Evolutionary conservation across 2,797 vertebrate species (phyloP), one percentile per base, ranked within the genome.

Genomic region (Peromyscus eremicus): DNA sequence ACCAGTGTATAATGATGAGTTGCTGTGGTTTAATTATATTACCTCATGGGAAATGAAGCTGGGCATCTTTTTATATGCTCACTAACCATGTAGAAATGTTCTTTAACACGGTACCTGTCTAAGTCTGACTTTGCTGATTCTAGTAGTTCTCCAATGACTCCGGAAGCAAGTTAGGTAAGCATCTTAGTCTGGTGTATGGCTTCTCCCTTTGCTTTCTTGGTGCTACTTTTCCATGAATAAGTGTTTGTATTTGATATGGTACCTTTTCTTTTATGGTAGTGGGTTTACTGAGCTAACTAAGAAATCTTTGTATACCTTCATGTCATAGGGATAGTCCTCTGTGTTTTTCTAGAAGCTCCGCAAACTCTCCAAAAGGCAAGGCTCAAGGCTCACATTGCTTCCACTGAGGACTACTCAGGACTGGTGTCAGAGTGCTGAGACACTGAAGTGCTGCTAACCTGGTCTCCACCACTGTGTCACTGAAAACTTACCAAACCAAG

Each of bases 271-370:
- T 90, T 70, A 91, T 52, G 43, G 68, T 43, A 34, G 66, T 46
- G 11, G 14, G 46, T 46, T 92, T 43, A 71, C n/a, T 76, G 66
- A 32, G 34, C 77, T 75, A 87, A 85, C 70, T 70, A 82, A 93
- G 43, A 97, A 73, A 81, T 84, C 37, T 94, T 29, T 83, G 77
- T 60, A 82, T 2, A 82, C 29, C 52, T 70, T 76, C 64, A 66
- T 6, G 32, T 71, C 64, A 92, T 12, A 34, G 80, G 82, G 57
- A 79, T n/a, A 85, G 62, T 79, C 76, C 27, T 25, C 66, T 80
- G 77, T 80, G 12, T 84, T 37, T 80, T 89, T 84, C 76, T 89
- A 49, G 57, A 92, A 90, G 57, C 52, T 96, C 83, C 85, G 27
- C 80, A 83, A 83, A 11, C 40, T 40, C 71, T 71, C 49, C 21